Evolutionary conservation across 2,797 vertebrate species (phyloP), one percentile per base, ranked within the genome.

Genomic region (Trematomus bernacchii): DNA sequence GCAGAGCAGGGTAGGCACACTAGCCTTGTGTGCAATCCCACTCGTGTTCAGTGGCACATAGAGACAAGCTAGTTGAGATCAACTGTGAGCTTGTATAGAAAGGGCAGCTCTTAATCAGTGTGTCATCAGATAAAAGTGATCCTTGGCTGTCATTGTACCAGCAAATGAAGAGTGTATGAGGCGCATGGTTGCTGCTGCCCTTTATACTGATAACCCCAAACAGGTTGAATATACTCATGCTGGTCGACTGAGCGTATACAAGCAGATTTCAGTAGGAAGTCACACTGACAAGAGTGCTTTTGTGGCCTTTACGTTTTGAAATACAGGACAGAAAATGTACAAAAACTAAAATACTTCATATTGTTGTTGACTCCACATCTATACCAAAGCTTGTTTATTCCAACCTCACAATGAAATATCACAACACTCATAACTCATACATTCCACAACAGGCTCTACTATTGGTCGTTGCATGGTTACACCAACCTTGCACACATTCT

Each of bases 51-150:
- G 33, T 62, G 68, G 59, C 61, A 61, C 59, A 50, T 4, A 33
- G 23, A 65, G 18, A 65, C 54, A 30, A 83, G 76, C 72, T 43
- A 51, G 23, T 3, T 48, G 72, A 70, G 64, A 79, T 79, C 79
- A 83, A 88, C 73, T 70, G 62, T 52, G 46, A 63, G 61, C 62
- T 46, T 19, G 40, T 50, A 53, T 71, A 52, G 52, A 18, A 43
- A 3, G 23, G 53, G 33, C 66, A 61, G 55, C 65, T 71, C 77
- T 85, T 84, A 67, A 87, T 79, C 79, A 81, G 52, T 48, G 42
- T 80, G 62, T 46, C 62, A 67, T 83, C 61, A 72, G 79, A 71
- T 66, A 68, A 73, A 83, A 88, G 80, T 85, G 82, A 83, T 79
- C 43, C 57, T 82, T 72, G 60, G 72, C 73, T 74, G 44, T 80